Evolutionary conservation across 2,113 vertebrate genomes (phyloP).

Genomic region (Ammodytes dubius): DNA sequence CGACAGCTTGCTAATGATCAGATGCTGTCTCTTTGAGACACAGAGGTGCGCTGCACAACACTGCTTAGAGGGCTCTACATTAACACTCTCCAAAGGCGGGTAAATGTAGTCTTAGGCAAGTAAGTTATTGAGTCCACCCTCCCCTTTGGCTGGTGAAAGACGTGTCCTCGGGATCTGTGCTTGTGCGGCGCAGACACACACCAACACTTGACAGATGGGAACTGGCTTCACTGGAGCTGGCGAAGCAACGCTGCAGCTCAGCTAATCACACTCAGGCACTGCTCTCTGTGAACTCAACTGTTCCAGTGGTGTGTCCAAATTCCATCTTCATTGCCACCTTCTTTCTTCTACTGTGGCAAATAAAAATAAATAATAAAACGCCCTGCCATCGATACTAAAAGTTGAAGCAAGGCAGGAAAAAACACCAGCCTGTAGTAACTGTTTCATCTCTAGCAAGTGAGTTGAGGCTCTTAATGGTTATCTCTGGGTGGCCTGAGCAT

Average conservation of each 20-base stretch:
- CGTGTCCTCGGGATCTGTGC: too few relatives aligned
- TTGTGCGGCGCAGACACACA: constrained; percentile 22
- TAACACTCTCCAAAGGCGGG: too few relatives aligned
- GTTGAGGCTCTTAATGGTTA: neutral
- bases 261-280: constrained; percentile 76
- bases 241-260: constrained; percentile 50
- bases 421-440: neutral
- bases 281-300: constrained; percentile 76
- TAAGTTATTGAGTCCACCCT: too few relatives aligned
- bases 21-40: too few relatives aligned
- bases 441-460: neutral
- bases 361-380: neutral
- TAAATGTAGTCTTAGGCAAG: too few relatives aligned
- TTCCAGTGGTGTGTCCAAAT: constrained; percentile 79
- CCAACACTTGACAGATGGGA: constrained; percentile 63
- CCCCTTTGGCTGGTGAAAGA: too few relatives aligned
- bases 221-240: constrained; percentile 51
- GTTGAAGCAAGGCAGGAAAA: neutral
- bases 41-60: too few relatives aligned
- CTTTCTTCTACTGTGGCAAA: constrained; percentile 41
- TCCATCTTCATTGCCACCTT: constrained; percentile 68
- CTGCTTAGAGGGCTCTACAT: too few relatives aligned
- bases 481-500: constrained; percentile 22
- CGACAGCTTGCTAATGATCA: too few relatives aligned
- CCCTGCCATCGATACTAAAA: constrained; percentile 43